A percentile compares a stretch with the other conserved stretches of the same genome.
Conservation (phyloP, 2,888 invertebrate genomes). For the Spisula subtruncata region DNA sequence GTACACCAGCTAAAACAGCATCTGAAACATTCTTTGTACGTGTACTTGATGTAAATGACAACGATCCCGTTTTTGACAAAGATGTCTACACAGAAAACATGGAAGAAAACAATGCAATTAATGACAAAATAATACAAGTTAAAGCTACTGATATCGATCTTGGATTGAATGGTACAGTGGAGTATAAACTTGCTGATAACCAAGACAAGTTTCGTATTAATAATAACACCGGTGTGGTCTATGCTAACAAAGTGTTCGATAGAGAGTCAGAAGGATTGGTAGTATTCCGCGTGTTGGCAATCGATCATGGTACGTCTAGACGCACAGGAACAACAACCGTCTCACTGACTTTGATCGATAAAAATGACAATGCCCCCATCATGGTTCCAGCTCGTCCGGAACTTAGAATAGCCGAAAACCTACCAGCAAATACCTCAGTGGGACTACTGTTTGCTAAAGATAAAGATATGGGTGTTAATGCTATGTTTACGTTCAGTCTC, state of each 20-base stretch:
- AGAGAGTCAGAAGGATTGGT: constrained; percentile 69
- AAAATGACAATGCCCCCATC: constrained; percentile 71
- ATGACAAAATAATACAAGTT: constrained; percentile 92
- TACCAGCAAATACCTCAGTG: constrained; percentile 51
- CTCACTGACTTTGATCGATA: constrained; percentile 67
- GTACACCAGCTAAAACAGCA: constrained; percentile 73
- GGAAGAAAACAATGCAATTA: constrained; percentile 74
- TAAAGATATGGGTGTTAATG: constrained; percentile 79
- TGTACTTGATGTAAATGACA: constrained; percentile 96
- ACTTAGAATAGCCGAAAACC: constrained; percentile 68
- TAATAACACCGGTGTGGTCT: constrained; percentile 75
- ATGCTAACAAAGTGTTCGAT: constrained; percentile 71
- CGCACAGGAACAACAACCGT: constrained; percentile 75
- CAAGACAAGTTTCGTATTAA: constrained; percentile 68
- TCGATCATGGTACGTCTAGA: constrained; percentile 62
- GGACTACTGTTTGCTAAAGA: constrained; percentile 70
- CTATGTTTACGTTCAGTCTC: constrained; percentile 62
- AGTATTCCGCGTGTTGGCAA: constrained; percentile 70
- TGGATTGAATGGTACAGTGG: constrained; percentile 73
- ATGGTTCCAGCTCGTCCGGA: constrained; percentile 66
- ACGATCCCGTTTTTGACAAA: constrained; percentile 93
- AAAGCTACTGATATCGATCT: constrained; percentile 92
- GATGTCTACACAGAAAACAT: constrained; percentile 69
- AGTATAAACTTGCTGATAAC: constrained; percentile 66
- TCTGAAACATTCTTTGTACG: constrained; percentile 78